Base-by-base conservation (phyloP, 2,888 invertebrate genomes). In the Punctoribates punctum region DNA sequence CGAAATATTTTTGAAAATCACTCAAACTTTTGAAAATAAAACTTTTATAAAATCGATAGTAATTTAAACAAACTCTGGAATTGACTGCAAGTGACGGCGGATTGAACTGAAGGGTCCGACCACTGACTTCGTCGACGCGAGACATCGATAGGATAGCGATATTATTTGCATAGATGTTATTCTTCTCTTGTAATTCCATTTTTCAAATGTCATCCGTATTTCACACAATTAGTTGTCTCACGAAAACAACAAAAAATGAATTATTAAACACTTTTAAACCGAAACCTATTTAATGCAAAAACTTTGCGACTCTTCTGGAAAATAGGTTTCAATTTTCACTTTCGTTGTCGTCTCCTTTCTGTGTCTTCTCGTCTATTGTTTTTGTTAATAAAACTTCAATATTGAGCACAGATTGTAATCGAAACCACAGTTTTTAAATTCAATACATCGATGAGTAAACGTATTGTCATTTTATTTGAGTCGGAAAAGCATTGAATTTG, bases 121-220 rank as follows among this genome's bases (percentile, higher is more conserved):
- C 62, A 15, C 62, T 62, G 11, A 29, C 62, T 25, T 8, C 62
- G 62, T 62, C 62, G 25, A 62, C 29, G 11, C 62, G 27, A 62
- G 27, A 4, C 62, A 62, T 62, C 17, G 62, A 62, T 29, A 62
- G 15, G 4, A 62, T 62, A 11, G 62, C 62, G 13, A 62, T 62
- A 62, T 62, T 62, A 15, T 62, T 62, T 9, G 3, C 6, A 17
- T 62, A 62, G 5, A 62, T 62, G 15, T 62, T 62, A 9, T 62
- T 29, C 15, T 62, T 62, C 6, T 62, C 62, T 29, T 62, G 62
- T 62, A 62, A 62, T 62, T 62, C 62, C 62, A 62, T 62, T 34
- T 34, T 8, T 4, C 34, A 34, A 34, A 6, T 34, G 8, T 34
- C 8, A 34, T 34, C 34, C 4, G 8, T 34, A 8, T 34, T 34